Conservation (phyloP, 2,888 invertebrate species). For the Platycnemis pennipes region DNA sequence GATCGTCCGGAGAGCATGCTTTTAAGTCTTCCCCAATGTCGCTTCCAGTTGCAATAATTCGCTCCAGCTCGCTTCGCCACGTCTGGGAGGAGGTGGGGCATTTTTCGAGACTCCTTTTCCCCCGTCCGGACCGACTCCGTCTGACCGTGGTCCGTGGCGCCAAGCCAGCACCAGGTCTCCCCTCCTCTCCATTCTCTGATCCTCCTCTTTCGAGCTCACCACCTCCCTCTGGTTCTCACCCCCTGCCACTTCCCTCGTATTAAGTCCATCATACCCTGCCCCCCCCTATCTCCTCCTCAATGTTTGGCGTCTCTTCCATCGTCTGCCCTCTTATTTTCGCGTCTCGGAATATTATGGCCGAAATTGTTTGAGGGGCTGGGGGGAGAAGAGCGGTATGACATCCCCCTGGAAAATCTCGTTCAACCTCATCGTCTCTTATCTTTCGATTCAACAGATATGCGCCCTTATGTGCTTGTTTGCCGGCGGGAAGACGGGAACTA, state of each 20-base stretch:
- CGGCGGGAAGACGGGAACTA: no score
- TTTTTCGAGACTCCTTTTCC: background rate
- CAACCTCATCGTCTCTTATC: background rate
- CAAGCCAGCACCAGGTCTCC: background rate
- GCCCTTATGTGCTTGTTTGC: no score
- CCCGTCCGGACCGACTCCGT: background rate
- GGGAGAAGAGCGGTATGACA: no score
- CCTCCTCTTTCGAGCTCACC: background rate
- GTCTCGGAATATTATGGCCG: background rate
- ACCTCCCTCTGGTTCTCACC: background rate
- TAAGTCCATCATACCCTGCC: conserved; percentile 8
- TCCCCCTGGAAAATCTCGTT: background rate
- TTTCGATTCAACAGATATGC: no score
- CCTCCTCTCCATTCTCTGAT: background rate
- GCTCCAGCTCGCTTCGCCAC: background rate
- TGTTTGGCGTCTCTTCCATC: background rate
- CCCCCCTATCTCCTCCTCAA: background rate
- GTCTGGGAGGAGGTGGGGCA: background rate
- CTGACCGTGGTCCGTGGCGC: conserved; percentile 50
- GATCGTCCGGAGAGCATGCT: background rate
- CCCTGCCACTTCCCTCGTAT: background rate
- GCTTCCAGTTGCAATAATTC: background rate
- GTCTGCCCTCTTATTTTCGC: conserved; percentile 8
- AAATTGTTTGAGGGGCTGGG: background rate
- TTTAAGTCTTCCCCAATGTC: background rate